A percentile compares a stretch with the other conserved stretches of the same genome.
Evolutionary conservation across 2,797 vertebrate species (phyloP).

Genomic region (Ara ararauna): DNA sequence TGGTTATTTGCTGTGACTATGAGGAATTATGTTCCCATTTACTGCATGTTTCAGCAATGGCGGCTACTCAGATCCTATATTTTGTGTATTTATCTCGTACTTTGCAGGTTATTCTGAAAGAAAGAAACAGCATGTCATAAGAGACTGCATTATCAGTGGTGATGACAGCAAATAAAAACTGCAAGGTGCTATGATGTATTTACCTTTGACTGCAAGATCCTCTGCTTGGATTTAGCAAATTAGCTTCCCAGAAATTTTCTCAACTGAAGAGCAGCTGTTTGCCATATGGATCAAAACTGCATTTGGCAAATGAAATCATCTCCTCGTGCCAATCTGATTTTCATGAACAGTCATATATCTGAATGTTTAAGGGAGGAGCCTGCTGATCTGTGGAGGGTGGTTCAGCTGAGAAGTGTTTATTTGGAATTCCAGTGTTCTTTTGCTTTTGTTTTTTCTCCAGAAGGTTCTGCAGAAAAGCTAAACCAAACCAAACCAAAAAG

Average conservation of each 20-base stretch:
- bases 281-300: conserved; percentile 50
- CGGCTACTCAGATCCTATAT: neutral
- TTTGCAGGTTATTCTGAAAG: neutral
- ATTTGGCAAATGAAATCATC: conserved; percentile 31
- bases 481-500: neutral
- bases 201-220: neutral
- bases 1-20: neutral
- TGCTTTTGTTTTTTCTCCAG: neutral
- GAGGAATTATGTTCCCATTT: neutral
- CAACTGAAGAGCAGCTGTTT: conserved; percentile 61
- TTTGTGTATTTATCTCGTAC: neutral
- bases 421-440: neutral
- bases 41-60: neutral
- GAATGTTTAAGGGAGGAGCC: conserved; percentile 16
- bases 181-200: neutral
- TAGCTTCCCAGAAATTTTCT: conserved; percentile 37
- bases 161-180: neutral
- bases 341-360: conserved; percentile 31
- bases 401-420: conserved; percentile 27
- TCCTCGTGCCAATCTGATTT: conserved; percentile 60
- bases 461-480: neutral
- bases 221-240: conserved; percentile 26
- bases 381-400: neutral
- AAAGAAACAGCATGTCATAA: neutral
- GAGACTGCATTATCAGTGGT: neutral